Evolutionary conservation across 1,140 invertebrate genomes (phyloP), one percentile per base, ranked within the genome.

Genomic region (Eubasilissa regina): DNA sequence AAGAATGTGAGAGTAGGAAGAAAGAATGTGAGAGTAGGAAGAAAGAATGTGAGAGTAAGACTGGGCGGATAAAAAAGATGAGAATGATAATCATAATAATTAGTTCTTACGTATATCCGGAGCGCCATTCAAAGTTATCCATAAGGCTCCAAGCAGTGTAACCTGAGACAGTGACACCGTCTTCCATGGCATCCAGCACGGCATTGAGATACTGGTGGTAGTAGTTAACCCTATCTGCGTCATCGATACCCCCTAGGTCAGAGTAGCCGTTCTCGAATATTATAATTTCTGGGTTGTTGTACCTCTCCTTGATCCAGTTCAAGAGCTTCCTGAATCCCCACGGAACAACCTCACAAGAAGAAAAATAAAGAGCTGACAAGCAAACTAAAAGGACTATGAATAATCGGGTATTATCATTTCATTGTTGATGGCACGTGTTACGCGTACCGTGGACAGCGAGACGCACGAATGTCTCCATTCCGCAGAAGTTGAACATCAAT

Each of bases 101-200:
- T 43, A 35, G 12, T 17, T 3, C 12, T 86, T 84, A 90, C 89
- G 85, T 88, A 81, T 90, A 92, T 56, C 91, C 92, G n/a, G 85
- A 87, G 56, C 88, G 87, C 93, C 93, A 94, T 86, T 94, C 94
- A 82, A 93, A 94, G 82, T 93, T 94, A 81, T 95, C 94, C 87
- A 95, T 90, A 17, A 95, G 83, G 62, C 92, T 92, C 93, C 93
- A 95, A n/a, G 89, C 89, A 35, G 91, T 91, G 80, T 94, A 95
- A 0, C 90, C 93, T 45, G 87, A 89, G 0, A 97, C 87, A 83
- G 94, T 92, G 48, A 90, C 91, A 81, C 94, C 92, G 21, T 90
- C 85, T 19, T 80, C 78, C 13, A 95, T 89, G 4, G 94, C 93
- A 84, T 92, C 90, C 11, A 94, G 85, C 77, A 95, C 85, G 53